Conservation (phyloP, 2,888 invertebrate genomes). For the Gandaritis pyraliata region DNA sequence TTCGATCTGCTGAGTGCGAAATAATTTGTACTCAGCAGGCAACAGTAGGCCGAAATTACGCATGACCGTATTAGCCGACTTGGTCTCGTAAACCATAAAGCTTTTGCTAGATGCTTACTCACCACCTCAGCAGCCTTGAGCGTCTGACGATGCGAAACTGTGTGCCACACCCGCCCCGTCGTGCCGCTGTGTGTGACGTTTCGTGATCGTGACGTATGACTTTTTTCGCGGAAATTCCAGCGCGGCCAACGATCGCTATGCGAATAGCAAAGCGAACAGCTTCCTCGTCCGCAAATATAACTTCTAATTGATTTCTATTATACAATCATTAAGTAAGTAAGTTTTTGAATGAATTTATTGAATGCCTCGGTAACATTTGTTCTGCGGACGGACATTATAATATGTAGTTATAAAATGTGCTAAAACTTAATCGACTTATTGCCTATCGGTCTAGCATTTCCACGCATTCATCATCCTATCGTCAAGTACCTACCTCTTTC, state of each 20-base stretch:
- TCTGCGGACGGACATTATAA: too few species aligned
- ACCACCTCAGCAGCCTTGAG: slow-evolving; percentile 62
- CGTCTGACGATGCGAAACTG: slow-evolving; percentile 62
- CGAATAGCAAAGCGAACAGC: slow-evolving; percentile 39
- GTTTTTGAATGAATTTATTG: not conserved
- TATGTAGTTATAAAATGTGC: not conserved
- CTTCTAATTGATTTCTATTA: slow-evolving; percentile 23
- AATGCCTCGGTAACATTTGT: not conserved
- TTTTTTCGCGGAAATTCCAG: slow-evolving; percentile 82
- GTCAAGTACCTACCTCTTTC: too few species aligned
- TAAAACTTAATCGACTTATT: not conserved
- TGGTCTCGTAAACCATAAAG: slow-evolving; percentile 55
- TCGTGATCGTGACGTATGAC: slow-evolving; percentile 72
- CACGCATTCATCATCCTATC: not conserved
- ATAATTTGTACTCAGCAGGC: not conserved
- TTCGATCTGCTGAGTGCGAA: not conserved
- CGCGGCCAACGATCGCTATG: slow-evolving; percentile 67
- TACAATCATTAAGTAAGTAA: slow-evolving; percentile 3
- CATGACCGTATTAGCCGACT: slow-evolving; percentile 50
- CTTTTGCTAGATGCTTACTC: slow-evolving; percentile 52
- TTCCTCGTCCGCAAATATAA: slow-evolving; percentile 23
- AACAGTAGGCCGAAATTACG: slow-evolving; percentile 41
- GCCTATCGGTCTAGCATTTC: too few species aligned
- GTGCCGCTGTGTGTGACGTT: slow-evolving; percentile 58
- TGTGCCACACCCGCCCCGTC: slow-evolving; percentile 53